These are phyloP conservation scores for Acropora yongei DNA, from an alignment of 64 coral and sea anemone species.

Conservation along the genomic window DNA sequence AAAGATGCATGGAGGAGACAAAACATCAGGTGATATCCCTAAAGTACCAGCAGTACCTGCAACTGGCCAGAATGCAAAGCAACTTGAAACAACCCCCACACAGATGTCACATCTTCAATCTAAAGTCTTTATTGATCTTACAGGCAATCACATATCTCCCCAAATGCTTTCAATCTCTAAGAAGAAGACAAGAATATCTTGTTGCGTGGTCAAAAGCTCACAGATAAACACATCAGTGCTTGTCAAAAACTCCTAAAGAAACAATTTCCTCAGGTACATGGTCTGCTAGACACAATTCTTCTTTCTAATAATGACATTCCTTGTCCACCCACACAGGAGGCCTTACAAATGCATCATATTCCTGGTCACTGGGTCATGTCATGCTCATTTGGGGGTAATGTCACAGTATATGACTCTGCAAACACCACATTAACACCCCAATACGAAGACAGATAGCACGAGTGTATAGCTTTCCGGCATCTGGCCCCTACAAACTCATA, in stretches of 20 bases:
- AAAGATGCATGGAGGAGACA: no score
- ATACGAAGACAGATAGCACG: conserved; percentile 4
- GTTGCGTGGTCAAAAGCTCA: neutral
- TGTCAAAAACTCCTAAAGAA: neutral
- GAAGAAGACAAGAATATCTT: neutral
- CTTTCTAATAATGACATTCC: conserved; percentile 3
- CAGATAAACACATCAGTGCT: conserved; percentile 17
- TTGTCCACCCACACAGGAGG: neutral
- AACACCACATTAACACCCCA: neutral
- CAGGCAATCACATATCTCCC: neutral
- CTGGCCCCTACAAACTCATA: neutral
- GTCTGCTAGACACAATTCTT: conserved; percentile 3
- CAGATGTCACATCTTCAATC: neutral
- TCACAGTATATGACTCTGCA: conserved; percentile 33
- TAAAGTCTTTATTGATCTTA: neutral
- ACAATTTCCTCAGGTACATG: conserved; percentile 7
- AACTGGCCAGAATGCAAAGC: neutral
- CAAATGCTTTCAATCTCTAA: neutral
- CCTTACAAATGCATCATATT: conserved; percentile 24
- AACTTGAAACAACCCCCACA: neutral
- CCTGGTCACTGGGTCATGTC: conserved; percentile 52
- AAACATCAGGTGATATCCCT: no score
- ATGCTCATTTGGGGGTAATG: conserved; percentile 3
- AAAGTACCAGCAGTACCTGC: no score
- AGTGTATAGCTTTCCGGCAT: neutral